These are phyloP conservation scores for Monomorium pharaonis DNA, from an alignment of 1,140 invertebrate species.

Conservation along the genomic window DNA sequence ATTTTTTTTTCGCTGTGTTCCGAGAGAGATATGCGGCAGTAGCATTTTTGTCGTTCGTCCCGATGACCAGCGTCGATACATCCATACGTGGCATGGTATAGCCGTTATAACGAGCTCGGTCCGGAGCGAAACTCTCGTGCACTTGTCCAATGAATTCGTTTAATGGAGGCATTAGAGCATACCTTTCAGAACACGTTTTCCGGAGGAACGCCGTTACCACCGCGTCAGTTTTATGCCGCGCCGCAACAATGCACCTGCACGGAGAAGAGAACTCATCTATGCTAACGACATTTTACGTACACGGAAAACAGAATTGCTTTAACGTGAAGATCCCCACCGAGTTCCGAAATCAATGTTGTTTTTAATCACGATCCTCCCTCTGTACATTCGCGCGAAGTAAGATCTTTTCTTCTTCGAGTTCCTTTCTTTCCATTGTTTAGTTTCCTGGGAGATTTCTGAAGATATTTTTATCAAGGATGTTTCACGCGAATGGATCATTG, in stretches of 20 bases:
- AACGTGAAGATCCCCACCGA: not conserved
- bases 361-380: slow-evolving; percentile 21
- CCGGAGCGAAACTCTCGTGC: not conserved
- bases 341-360: not conserved
- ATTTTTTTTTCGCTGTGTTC: not conserved
- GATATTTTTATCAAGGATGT: not conserved
- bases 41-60: slow-evolving; percentile 45
- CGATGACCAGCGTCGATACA: not conserved
- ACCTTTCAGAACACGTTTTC: slow-evolving; percentile 56
- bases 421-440: slow-evolving; percentile 5
- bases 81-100: not conserved
- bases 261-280: slow-evolving; percentile 49
- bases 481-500: slow-evolving; percentile 33
- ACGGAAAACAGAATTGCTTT: slow-evolving; percentile 25
- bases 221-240: slow-evolving; percentile 34
- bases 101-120: not conserved
- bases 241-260: slow-evolving; percentile 58
- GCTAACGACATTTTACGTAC: slow-evolving; percentile 47
- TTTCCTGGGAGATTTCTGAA: not conserved
- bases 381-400: not conserved
- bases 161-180: slow-evolving; percentile 63
- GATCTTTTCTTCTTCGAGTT: not conserved
- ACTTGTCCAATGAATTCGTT: slow-evolving; percentile 62
- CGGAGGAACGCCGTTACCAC: slow-evolving; percentile 50
- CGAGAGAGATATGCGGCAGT: slow-evolving; percentile 13